Conservation (phyloP, 1,140 invertebrate species). For the Epicauta chinensis region DNA sequence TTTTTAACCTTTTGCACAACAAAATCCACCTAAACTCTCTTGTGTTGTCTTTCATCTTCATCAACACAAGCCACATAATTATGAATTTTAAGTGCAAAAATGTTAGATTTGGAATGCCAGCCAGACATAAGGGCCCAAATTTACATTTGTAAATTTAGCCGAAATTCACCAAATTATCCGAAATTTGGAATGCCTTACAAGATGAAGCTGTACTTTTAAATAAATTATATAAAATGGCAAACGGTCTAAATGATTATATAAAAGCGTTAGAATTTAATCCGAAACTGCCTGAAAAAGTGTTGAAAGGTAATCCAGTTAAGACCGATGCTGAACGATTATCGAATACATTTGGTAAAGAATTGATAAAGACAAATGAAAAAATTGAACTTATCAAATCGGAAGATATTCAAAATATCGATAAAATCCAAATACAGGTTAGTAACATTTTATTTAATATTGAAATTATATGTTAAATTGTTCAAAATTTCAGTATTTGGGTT, state of each 20-base stretch:
- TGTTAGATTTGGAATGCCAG: too few relatives aligned
- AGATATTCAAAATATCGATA: conserved; percentile 42
- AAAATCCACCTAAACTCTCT: too few relatives aligned
- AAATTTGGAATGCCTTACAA: neutral
- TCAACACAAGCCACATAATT: too few relatives aligned
- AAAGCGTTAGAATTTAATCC: conserved; percentile 1
- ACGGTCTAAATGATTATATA: too few relatives aligned
- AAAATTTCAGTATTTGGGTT: conserved; percentile 55
- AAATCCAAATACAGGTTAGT: conserved; percentile 44
- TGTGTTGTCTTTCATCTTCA: too few relatives aligned
- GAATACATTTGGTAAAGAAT: conserved; percentile 18
- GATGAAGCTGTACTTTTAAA: neutral
- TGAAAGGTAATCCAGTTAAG: conserved; percentile 16
- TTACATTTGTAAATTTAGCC: too few relatives aligned
- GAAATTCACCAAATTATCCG: neutral
- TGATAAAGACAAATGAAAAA: conserved; percentile 18
- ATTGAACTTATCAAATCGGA: conserved; percentile 43
- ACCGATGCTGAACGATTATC: conserved; percentile 47
- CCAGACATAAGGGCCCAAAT: too few relatives aligned
- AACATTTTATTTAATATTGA: neutral
- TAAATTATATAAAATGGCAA: neutral
- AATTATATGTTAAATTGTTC: neutral
- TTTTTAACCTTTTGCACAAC: too few relatives aligned
- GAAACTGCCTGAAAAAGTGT: neutral
- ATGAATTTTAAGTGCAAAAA: too few relatives aligned